Evolutionary conservation across 2,888 invertebrate genomes (phyloP), one percentile per base, ranked within the genome.

Genomic region (Hyposoter didymator): DNA sequence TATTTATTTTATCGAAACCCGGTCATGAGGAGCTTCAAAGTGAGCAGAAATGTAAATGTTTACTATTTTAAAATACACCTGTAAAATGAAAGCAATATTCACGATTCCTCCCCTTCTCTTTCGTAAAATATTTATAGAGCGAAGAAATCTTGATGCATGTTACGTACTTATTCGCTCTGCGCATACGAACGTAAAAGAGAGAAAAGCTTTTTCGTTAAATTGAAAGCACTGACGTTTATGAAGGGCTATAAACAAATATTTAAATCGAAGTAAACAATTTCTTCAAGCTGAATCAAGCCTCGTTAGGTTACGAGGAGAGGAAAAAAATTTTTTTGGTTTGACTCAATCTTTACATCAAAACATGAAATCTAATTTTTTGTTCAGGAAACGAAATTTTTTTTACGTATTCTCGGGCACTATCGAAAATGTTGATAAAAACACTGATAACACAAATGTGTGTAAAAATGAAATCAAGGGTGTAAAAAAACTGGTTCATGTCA

Each of bases 161-260:
- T 66, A 74, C 69, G 55, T 39, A 70, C 66, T 35, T 55, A 75
- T 76, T 76, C 59, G 28, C 59, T 45, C 62, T 22, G 55, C 66
- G 39, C 35, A n/a, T 17, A 14, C 17, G n/a, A 7, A 6, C 3
- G n/a, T 19, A 49, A 19, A 7, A 4, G 49, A 49, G n/a, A 19
- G 6, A 19, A 49, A 84, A 76, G 76, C 66, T 66, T 35, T 66
- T 22, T 67, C 76, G 47, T 22, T 4, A 87, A 87, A 86, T 87
- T 85, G 87, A 52, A 81, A 86, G 87, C 88, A 89, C 81, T 87
- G 88, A 87, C 84, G 87, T 87, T 88, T 89, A 88, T 47, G 14
- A 14, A 14, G 4, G 3, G 17, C 0, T 14, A 14, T 14, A 2
- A 14, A 47, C 12, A 14, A 14, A 47, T 14, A 14, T 47, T 35